Percentiles rank a stretch among this genome's conserved stretches.
Evolutionary conservation across 2,113 vertebrate species (phyloP).

Genomic region (Brachypodius melanocephalos): DNA sequence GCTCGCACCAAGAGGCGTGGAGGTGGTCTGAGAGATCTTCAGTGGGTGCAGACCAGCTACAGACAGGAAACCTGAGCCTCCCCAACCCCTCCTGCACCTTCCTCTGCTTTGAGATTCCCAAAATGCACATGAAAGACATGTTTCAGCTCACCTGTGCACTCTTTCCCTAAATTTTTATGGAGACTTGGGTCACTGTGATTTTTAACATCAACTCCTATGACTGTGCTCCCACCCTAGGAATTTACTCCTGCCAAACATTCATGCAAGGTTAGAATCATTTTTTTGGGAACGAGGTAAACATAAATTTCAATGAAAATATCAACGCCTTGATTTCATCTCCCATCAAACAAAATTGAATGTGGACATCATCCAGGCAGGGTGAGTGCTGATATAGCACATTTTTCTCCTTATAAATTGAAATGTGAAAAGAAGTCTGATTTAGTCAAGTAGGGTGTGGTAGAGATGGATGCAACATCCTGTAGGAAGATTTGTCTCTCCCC

Average conservation of each 20-base stretch:
- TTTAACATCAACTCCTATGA: not conserved
- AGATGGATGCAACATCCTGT: not conserved
- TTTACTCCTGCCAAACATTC: not conserved
- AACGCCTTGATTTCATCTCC: not conserved
- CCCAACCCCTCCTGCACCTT: not conserved
- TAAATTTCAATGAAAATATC: not conserved
- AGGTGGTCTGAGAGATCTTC: not conserved
- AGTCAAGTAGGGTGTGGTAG: not conserved
- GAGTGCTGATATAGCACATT: not conserved
- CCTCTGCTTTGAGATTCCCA: not conserved
- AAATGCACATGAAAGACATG: not conserved
- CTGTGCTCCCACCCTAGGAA: not conserved
- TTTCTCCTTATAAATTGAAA: not conserved
- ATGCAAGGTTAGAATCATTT: not conserved
- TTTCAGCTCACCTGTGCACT: not conserved
- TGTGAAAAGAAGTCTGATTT: not conserved
- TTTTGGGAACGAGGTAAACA: not conserved
- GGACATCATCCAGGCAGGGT: not conserved
- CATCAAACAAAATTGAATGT: not conserved
- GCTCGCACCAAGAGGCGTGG: not conserved
- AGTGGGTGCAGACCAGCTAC: not conserved
- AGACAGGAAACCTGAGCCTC: not conserved
- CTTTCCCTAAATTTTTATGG: fast-evolving
- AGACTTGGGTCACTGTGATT: not conserved
- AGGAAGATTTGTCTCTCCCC: not conserved